A percentile compares a stretch with the other conserved stretches of the same genome.
Conservation (phyloP, 2,113 vertebrate genomes). For the Pseudopipra pipra region DNA sequence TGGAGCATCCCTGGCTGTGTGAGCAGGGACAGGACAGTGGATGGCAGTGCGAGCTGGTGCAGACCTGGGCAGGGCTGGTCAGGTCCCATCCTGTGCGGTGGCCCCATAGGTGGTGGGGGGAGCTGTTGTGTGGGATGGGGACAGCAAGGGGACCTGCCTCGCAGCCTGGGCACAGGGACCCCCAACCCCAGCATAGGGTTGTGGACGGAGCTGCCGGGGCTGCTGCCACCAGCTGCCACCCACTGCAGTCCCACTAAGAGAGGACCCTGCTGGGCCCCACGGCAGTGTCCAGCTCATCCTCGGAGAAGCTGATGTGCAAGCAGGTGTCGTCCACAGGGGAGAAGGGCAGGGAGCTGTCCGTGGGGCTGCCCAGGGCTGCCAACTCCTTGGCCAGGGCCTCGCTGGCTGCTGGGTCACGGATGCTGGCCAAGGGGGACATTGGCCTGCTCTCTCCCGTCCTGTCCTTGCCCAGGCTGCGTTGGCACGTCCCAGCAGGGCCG, state of each 20-base stretch:
- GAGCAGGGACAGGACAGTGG: not conserved
- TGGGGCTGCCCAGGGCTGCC: not conserved
- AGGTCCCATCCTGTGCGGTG: not conserved
- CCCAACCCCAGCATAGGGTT: rapidly evolving
- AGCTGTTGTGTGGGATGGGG: rapidly evolving
- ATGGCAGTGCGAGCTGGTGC: not conserved
- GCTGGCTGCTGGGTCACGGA: not conserved
- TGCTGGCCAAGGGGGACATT: conserved; percentile 66
- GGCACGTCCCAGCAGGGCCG: conserved; percentile 63
- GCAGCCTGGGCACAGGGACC: not conserved
- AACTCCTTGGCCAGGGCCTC: not conserved
- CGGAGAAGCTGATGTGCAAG: conserved; percentile 86
- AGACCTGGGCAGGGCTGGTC: not conserved
- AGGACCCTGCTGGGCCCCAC: not conserved
- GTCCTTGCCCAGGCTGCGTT: conserved; percentile 59
- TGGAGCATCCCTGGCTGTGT: not conserved
- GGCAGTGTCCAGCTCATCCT: conserved; percentile 75
- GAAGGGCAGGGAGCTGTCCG: conserved; percentile 55
- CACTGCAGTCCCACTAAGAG: not conserved
- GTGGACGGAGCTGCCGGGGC: not conserved
- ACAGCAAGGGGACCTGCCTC: not conserved
- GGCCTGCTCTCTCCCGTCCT: conserved; percentile 59
- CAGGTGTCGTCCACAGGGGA: conserved; percentile 75
- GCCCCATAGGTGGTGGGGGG: rapidly evolving
- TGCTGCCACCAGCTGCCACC: not conserved